Evolutionary conservation across 2,888 invertebrate species (phyloP), one percentile per base, ranked within the genome.

Genomic region (Pyrocoelia pectoralis): DNA sequence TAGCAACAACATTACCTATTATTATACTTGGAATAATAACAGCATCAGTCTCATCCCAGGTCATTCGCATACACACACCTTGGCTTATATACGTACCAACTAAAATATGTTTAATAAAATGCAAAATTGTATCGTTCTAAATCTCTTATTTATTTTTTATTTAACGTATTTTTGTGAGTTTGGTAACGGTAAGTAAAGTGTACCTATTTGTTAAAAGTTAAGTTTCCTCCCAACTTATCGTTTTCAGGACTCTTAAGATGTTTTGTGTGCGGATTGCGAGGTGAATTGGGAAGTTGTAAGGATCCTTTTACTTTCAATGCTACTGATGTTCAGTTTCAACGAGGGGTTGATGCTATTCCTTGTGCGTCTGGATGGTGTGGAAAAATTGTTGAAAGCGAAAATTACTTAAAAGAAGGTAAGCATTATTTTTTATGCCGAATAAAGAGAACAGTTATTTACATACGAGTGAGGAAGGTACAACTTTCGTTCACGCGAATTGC

Each of bases 361-460:
- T 95, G 95, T 74, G 91, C 93, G 0, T 94, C 94, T 0, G 95
- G 95, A 38, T 96, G 96, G 96, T 96, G 96, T 76, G 93, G 92
- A 17, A 96, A 96, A 84, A 89, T 94, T 53, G 87, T 94, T 33
- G 95, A 95, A 80, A 90, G 91, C 61, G 89, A 89, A 70, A 90
- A 90, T 72, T 83, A 90, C 52, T 87, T 90, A 70, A 89, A 91
- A 77, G 88, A 89, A 77, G 94, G 94, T 92, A 81, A 19, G 6
- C 4, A 33, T 52, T 52, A 38, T 53, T 24, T 13, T 61, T 43
- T 66, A n/a, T n/a, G n/a, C n/a, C n/a, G n/a, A n/a, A n/a, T n/a
- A n/a, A n/a, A n/a, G n/a, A n/a, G n/a, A n/a, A n/a, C n/a, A n/a
- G n/a, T n/a, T n/a, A n/a, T n/a, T n/a, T n/a, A n/a, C n/a, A n/a